These are phyloP conservation scores for Ciconia nigra DNA, from an alignment of 2,797 vertebrate species.

Conservation along the genomic window DNA sequence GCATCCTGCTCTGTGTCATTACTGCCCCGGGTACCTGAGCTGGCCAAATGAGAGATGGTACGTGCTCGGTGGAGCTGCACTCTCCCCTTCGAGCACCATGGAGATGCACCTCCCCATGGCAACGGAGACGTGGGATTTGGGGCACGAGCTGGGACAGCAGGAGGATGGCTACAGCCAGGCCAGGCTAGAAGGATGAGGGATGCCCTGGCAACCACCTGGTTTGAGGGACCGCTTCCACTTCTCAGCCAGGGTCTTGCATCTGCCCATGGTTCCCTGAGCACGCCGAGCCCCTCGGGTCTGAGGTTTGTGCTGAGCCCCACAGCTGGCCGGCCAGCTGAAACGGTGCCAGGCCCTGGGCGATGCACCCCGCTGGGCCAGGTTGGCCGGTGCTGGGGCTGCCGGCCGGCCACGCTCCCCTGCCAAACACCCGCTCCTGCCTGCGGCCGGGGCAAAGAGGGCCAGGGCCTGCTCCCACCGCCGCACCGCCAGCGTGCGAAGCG, in stretches of 20 bases:
- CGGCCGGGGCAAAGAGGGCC: too few relatives aligned
- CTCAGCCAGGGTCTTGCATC: neutral
- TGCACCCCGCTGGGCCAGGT: neutral
- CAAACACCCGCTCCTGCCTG: neutral
- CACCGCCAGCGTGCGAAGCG: neutral
- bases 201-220: too few relatives aligned
- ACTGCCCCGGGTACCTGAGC: too few relatives aligned
- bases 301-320: neutral
- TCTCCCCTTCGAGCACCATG: neutral
- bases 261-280: neutral
- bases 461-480: neutral
- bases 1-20: neutral
- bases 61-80: accelerated
- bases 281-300: neutral
- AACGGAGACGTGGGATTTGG: neutral
- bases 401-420: neutral
- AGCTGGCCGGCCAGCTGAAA: too few relatives aligned
- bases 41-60: too few relatives aligned
- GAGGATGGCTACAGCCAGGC: neutral
- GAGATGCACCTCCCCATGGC: too few relatives aligned
- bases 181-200: neutral
- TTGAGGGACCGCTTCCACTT: neutral
- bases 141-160: neutral
- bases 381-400: neutral
- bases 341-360: neutral